Evolutionary conservation across 2,113 vertebrate species (phyloP).

Genomic region (Mobula hypostoma): DNA sequence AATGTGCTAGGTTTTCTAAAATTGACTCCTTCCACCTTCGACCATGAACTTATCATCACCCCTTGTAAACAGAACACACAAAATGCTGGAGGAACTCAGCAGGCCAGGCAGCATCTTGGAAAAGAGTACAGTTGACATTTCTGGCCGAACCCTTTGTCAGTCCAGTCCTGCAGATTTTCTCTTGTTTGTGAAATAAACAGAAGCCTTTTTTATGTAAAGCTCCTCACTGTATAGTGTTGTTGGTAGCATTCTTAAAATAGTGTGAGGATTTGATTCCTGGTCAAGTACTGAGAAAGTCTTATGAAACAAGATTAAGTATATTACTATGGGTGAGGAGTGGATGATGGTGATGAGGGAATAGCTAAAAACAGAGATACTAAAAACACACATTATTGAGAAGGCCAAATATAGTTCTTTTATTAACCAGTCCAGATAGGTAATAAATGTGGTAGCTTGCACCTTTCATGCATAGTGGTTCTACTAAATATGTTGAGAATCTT

Average conservation of each 20-base stretch:
- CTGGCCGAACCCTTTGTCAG: too few species aligned
- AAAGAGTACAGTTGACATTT: too few species aligned
- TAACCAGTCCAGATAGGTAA: too few species aligned
- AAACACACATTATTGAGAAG: not conserved
- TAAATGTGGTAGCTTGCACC: not conserved
- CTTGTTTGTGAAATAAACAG: not conserved
- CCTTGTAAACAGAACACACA: too few species aligned
- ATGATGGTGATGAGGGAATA: not conserved
- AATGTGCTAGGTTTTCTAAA: too few species aligned
- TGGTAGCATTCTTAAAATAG: not conserved
- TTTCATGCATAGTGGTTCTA: not conserved
- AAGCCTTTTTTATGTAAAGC: not conserved
- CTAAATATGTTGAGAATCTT: not conserved
- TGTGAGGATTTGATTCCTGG: not conserved
- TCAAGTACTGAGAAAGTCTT: not conserved
- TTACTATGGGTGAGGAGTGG: not conserved
- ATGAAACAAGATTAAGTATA: not conserved
- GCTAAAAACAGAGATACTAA: not conserved
- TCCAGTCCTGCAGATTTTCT: too few species aligned
- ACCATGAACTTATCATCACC: too few species aligned
- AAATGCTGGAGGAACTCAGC: too few species aligned
- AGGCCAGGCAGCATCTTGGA: too few species aligned
- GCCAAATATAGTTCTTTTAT: not conserved
- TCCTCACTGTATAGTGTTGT: not conserved
- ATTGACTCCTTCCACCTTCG: too few species aligned